Percentiles rank a stretch among this genome's conserved stretches.
Conservation (phyloP, 2,113 vertebrate species). For the Eptatretus burgeri region DNA sequence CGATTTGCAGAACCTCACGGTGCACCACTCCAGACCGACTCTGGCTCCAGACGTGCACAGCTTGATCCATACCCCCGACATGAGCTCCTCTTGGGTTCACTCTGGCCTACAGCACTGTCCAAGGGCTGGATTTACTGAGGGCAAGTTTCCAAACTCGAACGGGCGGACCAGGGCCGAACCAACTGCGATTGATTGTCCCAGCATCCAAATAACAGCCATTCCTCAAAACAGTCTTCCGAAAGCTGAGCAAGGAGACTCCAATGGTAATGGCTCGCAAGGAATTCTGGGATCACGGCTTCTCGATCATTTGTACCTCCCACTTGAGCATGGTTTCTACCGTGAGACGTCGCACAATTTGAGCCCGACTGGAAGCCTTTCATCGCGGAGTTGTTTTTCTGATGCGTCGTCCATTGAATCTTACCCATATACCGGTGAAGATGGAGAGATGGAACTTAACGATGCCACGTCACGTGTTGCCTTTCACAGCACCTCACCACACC, state of each 20-base stretch:
- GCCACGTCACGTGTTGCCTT: slow-evolving; percentile 32
- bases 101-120: too few relatives aligned
- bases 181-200: slow-evolving; percentile 34
- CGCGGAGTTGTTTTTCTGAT: slow-evolving; percentile 37
- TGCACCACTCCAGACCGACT: neutral
- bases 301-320: slow-evolving; percentile 37
- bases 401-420: slow-evolving; percentile 43
- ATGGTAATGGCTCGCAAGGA: slow-evolving; percentile 21
- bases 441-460: slow-evolving; percentile 36
- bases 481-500: slow-evolving; percentile 7
- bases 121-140: neutral
- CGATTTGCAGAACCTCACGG: neutral
- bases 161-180: neutral
- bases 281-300: slow-evolving; percentile 5
- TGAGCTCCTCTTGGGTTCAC: slow-evolving; percentile 6
- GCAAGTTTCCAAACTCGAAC: slow-evolving; percentile 5
- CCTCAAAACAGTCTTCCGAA: slow-evolving; percentile 28
- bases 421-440: slow-evolving; percentile 40
- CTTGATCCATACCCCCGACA: neutral
- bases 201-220: slow-evolving; percentile 70
- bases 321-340: slow-evolving; percentile 43
- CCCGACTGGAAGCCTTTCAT: slow-evolving; percentile 46
- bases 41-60: slow-evolving; percentile 1
- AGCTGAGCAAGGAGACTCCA: slow-evolving; percentile 12
- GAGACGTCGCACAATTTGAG: slow-evolving; percentile 48